phyloP scores from a whole-genome alignment of 2,888 invertebrate genomes.

The Apotomis capreana region DNA sequence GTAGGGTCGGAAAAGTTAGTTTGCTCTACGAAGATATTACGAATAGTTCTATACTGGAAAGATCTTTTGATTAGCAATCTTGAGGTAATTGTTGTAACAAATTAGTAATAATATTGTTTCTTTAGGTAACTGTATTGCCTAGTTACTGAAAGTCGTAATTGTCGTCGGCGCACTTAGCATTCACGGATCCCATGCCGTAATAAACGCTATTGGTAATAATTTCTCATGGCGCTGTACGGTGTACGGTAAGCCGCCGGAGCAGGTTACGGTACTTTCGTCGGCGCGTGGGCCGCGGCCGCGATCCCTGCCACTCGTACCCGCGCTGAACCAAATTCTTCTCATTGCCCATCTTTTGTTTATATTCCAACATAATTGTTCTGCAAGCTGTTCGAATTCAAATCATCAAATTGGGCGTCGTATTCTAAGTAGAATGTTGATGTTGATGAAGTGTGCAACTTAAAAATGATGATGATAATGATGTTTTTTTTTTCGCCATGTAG shows the following conservation, averaged over 20 bases:
- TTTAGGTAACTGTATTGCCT: slow-evolving; percentile 1
- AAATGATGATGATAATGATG: no score
- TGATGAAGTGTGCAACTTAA: no score
- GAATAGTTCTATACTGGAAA: no score
- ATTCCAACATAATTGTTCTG: slow-evolving; percentile 12
- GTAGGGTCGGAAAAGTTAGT: no score
- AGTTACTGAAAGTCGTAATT: slow-evolving; percentile 19
- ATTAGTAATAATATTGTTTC: no score
- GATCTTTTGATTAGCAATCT: neutral
- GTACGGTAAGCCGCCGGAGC: slow-evolving; percentile 46
- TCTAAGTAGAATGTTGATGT: no score
- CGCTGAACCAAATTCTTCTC: slow-evolving; percentile 37
- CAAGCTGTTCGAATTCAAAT: neutral
- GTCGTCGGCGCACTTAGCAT: slow-evolving; percentile 20
- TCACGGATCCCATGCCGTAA: slow-evolving; percentile 31
- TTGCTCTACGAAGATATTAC: no score
- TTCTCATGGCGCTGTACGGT: slow-evolving; percentile 23
- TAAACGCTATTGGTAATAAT: slow-evolving; percentile 31
- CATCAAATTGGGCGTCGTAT: neutral
- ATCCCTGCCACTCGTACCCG: slow-evolving; percentile 42
- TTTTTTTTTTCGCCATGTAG: neutral
- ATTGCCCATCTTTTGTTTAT: slow-evolving; percentile 28
- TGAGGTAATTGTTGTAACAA: neutral
- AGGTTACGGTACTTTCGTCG: slow-evolving; percentile 73
- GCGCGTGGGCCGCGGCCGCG: slow-evolving; percentile 48